These are phyloP conservation scores for Pteronura brasiliensis DNA, from an alignment of 2,113 vertebrate genomes.

Conservation along the genomic window DNA sequence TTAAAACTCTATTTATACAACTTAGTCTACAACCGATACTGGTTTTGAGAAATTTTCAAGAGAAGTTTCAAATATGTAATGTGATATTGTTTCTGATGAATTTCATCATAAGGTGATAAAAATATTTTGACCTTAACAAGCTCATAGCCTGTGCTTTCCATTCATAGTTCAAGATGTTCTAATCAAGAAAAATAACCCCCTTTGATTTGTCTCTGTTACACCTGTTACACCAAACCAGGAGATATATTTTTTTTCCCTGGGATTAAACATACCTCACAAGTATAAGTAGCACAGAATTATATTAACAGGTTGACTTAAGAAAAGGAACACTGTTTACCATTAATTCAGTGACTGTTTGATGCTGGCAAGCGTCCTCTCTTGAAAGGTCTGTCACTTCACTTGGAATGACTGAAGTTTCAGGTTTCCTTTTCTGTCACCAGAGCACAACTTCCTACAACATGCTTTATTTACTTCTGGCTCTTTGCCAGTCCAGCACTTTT, in stretches of 20 bases:
- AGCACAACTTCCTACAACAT: not conserved
- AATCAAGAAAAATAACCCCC: slow-evolving; percentile 19
- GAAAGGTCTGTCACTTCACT: not conserved
- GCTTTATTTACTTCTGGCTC: not conserved
- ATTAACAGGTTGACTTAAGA: not conserved
- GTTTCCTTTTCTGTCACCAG: not conserved
- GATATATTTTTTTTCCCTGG: not conserved
- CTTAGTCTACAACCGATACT: not conserved
- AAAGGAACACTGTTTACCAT: slow-evolving; percentile 3
- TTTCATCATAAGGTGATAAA: not conserved
- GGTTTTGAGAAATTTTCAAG: not conserved
- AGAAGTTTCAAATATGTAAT: not conserved
- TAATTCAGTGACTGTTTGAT: not conserved
- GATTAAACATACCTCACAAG: slow-evolving; percentile 1
- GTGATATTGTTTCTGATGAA: not conserved
- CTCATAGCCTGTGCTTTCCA: not conserved
- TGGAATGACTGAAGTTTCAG: slow-evolving; percentile 8
- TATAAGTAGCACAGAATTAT: slow-evolving; percentile 30
- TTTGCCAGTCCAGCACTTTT: not conserved
- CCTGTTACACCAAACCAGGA: not conserved
- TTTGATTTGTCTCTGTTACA: not conserved
- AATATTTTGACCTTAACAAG: not conserved
- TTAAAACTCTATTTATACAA: slow-evolving; percentile 13
- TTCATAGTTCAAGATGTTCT: not conserved
- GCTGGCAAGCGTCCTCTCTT: not conserved